Percentiles rank a stretch among this genome's conserved stretches.
Evolutionary conservation across 2,888 invertebrate genomes (phyloP).

Genomic region (Ornithoptera priamus): DNA sequence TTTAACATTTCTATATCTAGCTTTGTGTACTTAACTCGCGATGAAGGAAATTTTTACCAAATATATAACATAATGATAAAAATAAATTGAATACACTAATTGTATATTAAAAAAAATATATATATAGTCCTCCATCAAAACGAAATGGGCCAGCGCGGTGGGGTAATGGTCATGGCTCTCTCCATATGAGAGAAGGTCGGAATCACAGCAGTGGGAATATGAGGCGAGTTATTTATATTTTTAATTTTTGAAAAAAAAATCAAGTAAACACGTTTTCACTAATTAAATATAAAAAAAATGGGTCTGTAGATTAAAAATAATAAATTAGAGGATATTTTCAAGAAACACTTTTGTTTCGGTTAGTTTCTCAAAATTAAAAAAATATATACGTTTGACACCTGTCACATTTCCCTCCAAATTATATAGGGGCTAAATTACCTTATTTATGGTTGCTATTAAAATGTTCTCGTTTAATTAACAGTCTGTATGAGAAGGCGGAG

Average conservation of each 20-base stretch:
- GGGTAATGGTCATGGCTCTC: no score
- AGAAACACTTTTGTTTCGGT: no score
- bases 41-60: slow-evolving; percentile 59
- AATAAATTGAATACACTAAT: no score
- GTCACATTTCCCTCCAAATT: background rate
- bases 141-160: no score
- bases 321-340: background rate
- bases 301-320: background rate
- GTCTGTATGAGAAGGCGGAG: background rate
- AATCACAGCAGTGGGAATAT: no score
- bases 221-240: no score
- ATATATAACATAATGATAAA: background rate
- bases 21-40: slow-evolving; percentile 65
- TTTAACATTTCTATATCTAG: slow-evolving; percentile 66
- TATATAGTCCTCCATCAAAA: no score
- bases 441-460: background rate
- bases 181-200: no score
- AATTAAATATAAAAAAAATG: no score
- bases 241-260: no score
- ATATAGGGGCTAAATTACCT: background rate
- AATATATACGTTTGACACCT: background rate
- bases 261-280: no score
- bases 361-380: background rate
- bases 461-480: background rate
- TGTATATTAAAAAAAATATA: no score